These are phyloP conservation scores for Meloidogyne floridensis DNA, from an alignment of 1,140 invertebrate genomes.

Conservation along the genomic window DNA sequence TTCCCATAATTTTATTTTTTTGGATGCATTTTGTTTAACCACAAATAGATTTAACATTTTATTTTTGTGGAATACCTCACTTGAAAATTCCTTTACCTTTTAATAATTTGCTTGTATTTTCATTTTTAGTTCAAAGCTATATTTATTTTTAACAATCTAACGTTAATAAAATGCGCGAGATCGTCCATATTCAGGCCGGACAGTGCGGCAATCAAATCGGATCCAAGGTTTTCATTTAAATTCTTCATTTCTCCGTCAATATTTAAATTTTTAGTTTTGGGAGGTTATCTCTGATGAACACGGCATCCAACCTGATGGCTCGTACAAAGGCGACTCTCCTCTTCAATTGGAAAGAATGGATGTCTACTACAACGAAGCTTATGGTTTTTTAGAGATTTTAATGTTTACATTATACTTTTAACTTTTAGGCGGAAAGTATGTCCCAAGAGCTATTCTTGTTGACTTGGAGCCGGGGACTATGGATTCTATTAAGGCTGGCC, in stretches of 20 bases:
- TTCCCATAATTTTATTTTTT: background rate
- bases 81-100: no score
- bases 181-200: constrained; percentile 86
- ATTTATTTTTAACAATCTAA: background rate
- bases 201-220: constrained; percentile 94
- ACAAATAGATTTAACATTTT: no score
- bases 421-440: constrained; percentile 77
- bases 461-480: constrained; percentile 87
- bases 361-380: constrained; percentile 70
- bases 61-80: no score
- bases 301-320: constrained; percentile 56
- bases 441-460: constrained; percentile 84
- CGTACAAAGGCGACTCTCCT: constrained; percentile 69
- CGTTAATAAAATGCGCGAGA: constrained; percentile 79
- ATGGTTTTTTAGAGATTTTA: constrained; percentile 15
- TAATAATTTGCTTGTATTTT: no score
- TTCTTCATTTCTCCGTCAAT: background rate
- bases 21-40: background rate
- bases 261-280: constrained; percentile 44
- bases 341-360: constrained; percentile 64
- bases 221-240: constrained; percentile 72
- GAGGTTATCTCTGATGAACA: constrained; percentile 55
- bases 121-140: no score
- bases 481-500: constrained; percentile 85
- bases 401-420: background rate